phyloP scores from a whole-genome alignment of 2,888 invertebrate species.

The Sympetrum striolatum region DNA sequence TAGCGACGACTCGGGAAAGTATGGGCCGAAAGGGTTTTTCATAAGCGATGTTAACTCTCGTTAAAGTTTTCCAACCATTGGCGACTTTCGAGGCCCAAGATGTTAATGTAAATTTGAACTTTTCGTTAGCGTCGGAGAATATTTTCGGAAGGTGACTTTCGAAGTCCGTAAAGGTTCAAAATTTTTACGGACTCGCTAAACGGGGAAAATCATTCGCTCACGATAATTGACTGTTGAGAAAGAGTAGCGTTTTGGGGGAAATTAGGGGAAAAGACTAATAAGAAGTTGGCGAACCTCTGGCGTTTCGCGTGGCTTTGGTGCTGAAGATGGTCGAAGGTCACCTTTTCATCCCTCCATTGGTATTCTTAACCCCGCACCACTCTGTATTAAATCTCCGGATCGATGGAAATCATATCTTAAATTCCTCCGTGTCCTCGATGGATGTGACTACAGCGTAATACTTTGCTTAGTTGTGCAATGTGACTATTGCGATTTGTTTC shows the following conservation, averaged over 20 bases:
- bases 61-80: too few species aligned
- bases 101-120: not conserved
- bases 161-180: not conserved
- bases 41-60: too few species aligned
- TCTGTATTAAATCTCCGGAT: too few species aligned
- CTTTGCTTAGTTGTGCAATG: too few species aligned
- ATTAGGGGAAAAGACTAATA: not conserved
- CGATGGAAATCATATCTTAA: too few species aligned
- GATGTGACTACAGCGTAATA: too few species aligned
- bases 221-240: not conserved
- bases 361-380: not conserved
- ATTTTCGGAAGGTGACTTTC: not conserved
- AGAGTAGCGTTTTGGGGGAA: not conserved
- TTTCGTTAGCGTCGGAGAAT: not conserved
- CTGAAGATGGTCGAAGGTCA: not conserved
- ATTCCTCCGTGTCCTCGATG: too few species aligned
- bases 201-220: not conserved
- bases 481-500: too few species aligned
- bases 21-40: too few species aligned
- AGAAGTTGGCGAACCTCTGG: not conserved
- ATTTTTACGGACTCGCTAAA: not conserved
- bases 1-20: too few species aligned
- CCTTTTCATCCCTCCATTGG: not conserved
- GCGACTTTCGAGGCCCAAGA: too few species aligned
- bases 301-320: not conserved